These are phyloP conservation scores for Nebria salina DNA, from an alignment of 2,888 invertebrate genomes.

Conservation along the genomic window DNA sequence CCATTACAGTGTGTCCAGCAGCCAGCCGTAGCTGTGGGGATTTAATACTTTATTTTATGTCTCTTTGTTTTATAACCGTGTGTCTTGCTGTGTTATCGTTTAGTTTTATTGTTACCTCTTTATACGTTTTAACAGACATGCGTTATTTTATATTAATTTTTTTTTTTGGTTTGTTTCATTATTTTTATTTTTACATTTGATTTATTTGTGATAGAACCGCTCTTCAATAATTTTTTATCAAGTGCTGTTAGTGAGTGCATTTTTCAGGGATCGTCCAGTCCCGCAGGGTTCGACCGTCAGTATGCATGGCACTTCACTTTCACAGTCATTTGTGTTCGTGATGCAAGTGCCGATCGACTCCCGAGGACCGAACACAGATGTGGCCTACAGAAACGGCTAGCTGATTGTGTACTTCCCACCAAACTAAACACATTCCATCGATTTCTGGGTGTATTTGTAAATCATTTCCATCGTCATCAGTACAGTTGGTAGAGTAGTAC, in stretches of 20 bases:
- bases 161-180: slow-evolving; percentile 16
- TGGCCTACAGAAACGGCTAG: slow-evolving; percentile 77
- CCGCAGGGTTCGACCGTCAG: slow-evolving; percentile 40
- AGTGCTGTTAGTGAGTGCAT: slow-evolving; percentile 45
- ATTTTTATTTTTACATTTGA: slow-evolving; percentile 9
- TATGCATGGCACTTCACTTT: background rate
- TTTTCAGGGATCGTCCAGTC: slow-evolving; percentile 45
- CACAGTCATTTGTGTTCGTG: slow-evolving; percentile 3
- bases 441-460: background rate
- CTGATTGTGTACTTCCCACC: slow-evolving; percentile 67
- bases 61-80: background rate
- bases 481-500: background rate
- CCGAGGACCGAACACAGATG: slow-evolving; percentile 62
- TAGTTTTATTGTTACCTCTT: slow-evolving; percentile 18
- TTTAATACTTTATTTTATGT: slow-evolving; percentile 11
- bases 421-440: slow-evolving; percentile 49
- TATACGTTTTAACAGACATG: slow-evolving; percentile 16
- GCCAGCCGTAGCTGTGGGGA: slow-evolving; percentile 36
- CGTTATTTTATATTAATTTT: slow-evolving; percentile 4
- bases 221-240: slow-evolving; percentile 22
- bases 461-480: slow-evolving; percentile 11
- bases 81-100: slow-evolving; percentile 21
- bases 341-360: slow-evolving; percentile 57
- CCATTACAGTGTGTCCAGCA: slow-evolving; percentile 9
- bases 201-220: slow-evolving; percentile 22